Base-by-base conservation (phyloP, 2,888 invertebrate genomes). In the Furcula furcula region DNA sequence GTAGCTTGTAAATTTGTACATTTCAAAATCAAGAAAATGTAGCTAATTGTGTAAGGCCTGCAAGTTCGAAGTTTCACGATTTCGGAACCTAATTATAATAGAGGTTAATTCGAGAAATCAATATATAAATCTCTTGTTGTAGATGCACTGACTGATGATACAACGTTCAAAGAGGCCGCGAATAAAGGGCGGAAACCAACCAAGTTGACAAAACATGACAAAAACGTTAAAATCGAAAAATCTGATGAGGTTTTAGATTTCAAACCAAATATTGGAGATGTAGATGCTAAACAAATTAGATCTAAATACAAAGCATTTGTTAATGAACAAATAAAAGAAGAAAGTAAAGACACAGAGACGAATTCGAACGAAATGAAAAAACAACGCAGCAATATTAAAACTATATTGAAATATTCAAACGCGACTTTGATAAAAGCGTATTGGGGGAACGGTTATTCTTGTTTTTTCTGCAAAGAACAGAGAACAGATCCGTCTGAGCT, bases 381-480 rank as follows among this genome's bases (percentile, higher is more conserved):
- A 34, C 66, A 66, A 14, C 64, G 38, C 37, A 46, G 60, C 1
- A 64, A 64, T 18, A 37, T 64, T 6, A 44, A 10, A 7, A 34
- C 34, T 3, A 46, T 64, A 31, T 20, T 64, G 13, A 31, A 46
- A 19, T 25, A 37, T 26, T 64, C 71, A 0, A 72, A 70, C 35
- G 71, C 71, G 0, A 69, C 70, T 0, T 43, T 67, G 1, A 42
- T 71, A 6, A 58, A 54, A 31, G 55, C 53, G 0, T 51, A 47
- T 7, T 52, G 57, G 45, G 50, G 55, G 1, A 26, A 25, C 0
- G 60, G 59, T 0, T 72, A 62, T 36, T 40, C 36, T 3, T 72
- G 71, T 21, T 47, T 33, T 7, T 55, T 62, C 33, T 72, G 71
- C 28, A 13, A 48, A 0, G 27, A 48, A 26, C 49, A 53, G 0